Percentiles rank a stretch among this genome's conserved stretches.
These are phyloP conservation scores for Meliscaeva auricollis DNA, from an alignment of 2,888 invertebrate genomes.

Conservation along the genomic window DNA sequence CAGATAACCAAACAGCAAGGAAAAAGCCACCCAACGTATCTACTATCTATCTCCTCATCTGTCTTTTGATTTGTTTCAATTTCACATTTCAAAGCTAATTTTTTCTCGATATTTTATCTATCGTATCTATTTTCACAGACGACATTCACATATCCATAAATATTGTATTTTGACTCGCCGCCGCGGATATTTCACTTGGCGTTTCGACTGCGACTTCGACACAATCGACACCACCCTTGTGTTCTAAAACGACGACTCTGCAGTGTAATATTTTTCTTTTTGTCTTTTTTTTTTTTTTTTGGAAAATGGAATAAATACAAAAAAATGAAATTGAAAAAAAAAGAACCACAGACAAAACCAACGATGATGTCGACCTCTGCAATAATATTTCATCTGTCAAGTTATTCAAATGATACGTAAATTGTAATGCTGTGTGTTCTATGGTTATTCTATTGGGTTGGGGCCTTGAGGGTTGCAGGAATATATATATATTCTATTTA, in stretches of 20 bases:
- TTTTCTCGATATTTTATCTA: conserved; percentile 34
- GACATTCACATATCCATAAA: conserved; percentile 56
- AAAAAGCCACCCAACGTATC: neutral
- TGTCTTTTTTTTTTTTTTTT: conserved; percentile 42
- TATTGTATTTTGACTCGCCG: conserved; percentile 47
- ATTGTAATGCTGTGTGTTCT: conserved; percentile 20
- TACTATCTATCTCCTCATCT: neutral
- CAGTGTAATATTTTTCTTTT: conserved; percentile 1
- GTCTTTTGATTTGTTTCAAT: conserved; percentile 57
- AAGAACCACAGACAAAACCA: conserved; percentile 38
- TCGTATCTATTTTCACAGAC: conserved; percentile 49
- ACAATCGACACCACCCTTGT: conserved; percentile 30
- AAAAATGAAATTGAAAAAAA: neutral
- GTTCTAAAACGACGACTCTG: neutral
- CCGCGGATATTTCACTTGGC: conserved; percentile 48
- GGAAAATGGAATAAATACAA: neutral
- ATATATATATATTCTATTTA: neutral
- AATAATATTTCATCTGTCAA: conserved; percentile 73
- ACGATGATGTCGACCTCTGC: conserved; percentile 38
- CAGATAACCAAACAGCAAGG: neutral
- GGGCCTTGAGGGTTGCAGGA: neutral
- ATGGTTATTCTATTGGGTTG: conserved; percentile 15
- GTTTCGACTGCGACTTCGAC: too few species aligned
- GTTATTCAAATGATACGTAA: conserved; percentile 69
- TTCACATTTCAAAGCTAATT: conserved; percentile 44